These are phyloP conservation scores for Lates calcarifer DNA, from an alignment of 2,113 vertebrate species.

Conservation along the genomic window DNA sequence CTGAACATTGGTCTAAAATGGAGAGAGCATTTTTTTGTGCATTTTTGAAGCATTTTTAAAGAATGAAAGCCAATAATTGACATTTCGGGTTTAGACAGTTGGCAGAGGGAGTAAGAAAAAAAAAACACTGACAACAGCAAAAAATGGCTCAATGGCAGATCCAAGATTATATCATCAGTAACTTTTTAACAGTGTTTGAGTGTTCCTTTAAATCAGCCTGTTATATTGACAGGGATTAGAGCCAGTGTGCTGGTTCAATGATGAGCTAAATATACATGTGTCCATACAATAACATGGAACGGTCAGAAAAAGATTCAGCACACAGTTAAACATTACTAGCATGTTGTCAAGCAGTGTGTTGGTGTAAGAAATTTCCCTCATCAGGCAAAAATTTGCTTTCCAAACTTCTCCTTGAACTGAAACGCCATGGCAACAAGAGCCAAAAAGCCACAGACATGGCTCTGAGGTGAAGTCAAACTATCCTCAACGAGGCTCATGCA, in stretches of 20 bases:
- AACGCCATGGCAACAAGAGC: slow-evolving; percentile 59
- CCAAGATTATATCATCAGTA: neutral
- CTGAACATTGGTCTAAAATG: neutral
- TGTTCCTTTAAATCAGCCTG: slow-evolving; percentile 6
- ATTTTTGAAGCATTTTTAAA: neutral
- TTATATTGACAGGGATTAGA: slow-evolving; percentile 13
- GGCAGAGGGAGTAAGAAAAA: neutral
- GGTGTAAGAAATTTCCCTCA: slow-evolving; percentile 18
- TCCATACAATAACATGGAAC: neutral
- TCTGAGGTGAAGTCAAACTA: slow-evolving; percentile 64
- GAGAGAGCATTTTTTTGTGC: neutral
- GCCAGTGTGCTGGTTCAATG: neutral
- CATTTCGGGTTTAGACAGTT: neutral
- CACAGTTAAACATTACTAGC: slow-evolving; percentile 2
- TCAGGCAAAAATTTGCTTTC: slow-evolving; percentile 46
- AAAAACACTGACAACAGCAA: neutral
- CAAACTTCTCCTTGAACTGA: slow-evolving; percentile 58
- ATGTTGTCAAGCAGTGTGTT: slow-evolving; percentile 16
- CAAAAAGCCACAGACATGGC: slow-evolving; percentile 61
- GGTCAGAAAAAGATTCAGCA: neutral
- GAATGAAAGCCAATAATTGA: neutral
- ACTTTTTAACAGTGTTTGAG: neutral
- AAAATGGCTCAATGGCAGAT: neutral
- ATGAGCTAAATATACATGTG: slow-evolving; percentile 1
- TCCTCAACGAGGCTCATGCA: slow-evolving; percentile 38